Evolutionary conservation across 1,140 invertebrate species (phyloP), one percentile per base, ranked within the genome.

Genomic region (Meteorus sp.): DNA sequence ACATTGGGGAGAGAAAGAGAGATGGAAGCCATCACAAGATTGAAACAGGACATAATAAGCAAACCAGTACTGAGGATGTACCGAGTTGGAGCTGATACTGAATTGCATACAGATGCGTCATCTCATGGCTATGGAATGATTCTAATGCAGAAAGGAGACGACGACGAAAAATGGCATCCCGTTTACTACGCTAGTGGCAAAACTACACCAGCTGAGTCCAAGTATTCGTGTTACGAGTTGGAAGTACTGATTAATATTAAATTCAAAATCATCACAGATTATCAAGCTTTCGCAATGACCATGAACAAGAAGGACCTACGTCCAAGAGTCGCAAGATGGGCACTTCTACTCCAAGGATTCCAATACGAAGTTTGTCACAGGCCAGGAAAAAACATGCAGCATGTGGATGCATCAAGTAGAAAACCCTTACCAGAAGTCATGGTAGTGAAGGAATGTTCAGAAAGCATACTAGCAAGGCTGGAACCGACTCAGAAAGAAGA

Each of bases 231-330:
- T 13, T 41, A 41, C 13, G 37, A 41, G 2, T 2, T 41, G 3
- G 37, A 41, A 19, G 13, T 41, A 2, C 3, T 41, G 1, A 13
- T 65, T 1, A 68, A 68, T 0, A 66, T 68, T 17, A 25, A 48
- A 3, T 78, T 77, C 53, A 79, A 60, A 54, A 57, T 77, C 3
- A 47, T 77, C 0, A 78, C 74, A 1, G 77, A 79, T 60, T 79
- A 75, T 61, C 58, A 65, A 23, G 70, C 75, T 3, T 47, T 77
- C 37, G 56, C 64, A 19, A 51, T 51, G 6, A 70, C 70, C 1
- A 67, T 69, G 58, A 45, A 23, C 8, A 78, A 74, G 54, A 59
- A 65, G 22, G 68, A 75, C 47, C 33, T 1, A 35, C n/a, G n/a
- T n/a, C n/a, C n/a, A n/a, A n/a, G n/a, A n/a, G n/a, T n/a, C n/a